A percentile compares a stretch with the other conserved stretches of the same genome.
Evolutionary conservation across 2,888 invertebrate genomes (phyloP).

Genomic region (Lissocephala sabroskyi): DNA sequence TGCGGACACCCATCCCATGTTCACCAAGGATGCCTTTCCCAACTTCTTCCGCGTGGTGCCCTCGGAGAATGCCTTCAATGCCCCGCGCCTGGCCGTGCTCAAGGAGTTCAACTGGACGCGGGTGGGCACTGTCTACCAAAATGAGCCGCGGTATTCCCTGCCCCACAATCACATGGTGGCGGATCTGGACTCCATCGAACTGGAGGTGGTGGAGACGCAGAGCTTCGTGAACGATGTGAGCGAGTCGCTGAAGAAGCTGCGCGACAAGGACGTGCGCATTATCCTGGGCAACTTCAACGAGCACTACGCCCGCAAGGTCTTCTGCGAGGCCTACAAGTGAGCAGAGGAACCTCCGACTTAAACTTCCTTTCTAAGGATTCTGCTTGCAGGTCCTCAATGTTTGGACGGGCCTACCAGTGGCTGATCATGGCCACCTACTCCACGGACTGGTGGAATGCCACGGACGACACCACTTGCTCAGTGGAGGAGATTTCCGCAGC

Average conservation of each 20-base stretch:
- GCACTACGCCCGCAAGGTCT: constrained; percentile 90
- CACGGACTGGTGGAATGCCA: constrained; percentile 81
- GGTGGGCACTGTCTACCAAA: constrained; percentile 97
- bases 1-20: constrained; percentile 98
- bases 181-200: constrained; percentile 85
- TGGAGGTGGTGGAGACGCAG: constrained; percentile 90
- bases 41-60: constrained; percentile 98
- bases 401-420: constrained; percentile 95
- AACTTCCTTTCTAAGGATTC: background rate
- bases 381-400: constrained; percentile 83
- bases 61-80: constrained; percentile 96
- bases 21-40: constrained; percentile 92
- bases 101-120: constrained; percentile 97
- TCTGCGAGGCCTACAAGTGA: constrained; percentile 88
- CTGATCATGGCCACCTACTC: constrained; percentile 92
- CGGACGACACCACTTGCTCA: constrained; percentile 78
- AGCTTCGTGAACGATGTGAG: constrained; percentile 93
- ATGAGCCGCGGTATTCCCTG: constrained; percentile 93
- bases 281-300: constrained; percentile 97
- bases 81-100: constrained; percentile 89
- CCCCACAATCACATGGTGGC: constrained; percentile 91
- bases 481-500: constrained; percentile 83
- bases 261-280: constrained; percentile 93
- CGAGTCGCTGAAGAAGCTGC: constrained; percentile 84
- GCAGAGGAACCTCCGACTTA: constrained; percentile 15